Base-by-base conservation (phyloP, 2,113 vertebrate species). In the Notothenia coriiceps region DNA sequence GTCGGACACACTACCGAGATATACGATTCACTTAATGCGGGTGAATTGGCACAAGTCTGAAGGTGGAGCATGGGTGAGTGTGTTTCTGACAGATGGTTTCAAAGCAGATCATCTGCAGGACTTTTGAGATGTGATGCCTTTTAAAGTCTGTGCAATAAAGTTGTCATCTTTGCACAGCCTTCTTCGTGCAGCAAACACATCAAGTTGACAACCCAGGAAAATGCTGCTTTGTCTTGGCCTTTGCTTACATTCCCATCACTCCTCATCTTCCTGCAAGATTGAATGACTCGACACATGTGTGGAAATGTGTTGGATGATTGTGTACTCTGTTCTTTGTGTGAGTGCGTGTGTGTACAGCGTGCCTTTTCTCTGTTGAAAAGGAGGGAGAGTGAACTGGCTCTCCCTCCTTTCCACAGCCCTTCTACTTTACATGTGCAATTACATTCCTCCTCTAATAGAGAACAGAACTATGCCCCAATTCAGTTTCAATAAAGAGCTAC, bases 361-460 rank as follows among this genome's bases (percentile, higher is more conserved):
- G 64, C 70, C 65, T 66, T 74, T 61, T 65, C 79, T 57, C 65
- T 33, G 64, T 79, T 78, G 20, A 75, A 83, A 84, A 68, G 4
- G 33, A 79, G 70, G 35, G 69, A 55, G 75, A 86, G 79, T 74
- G 75, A 85, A 77, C 73, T 89, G 87, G 92, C 90, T 86, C 84
- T 64, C 46, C 73, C n/a, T 89, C 69, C 75, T 83, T 79, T 87
- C 74, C 84, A 83, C 85, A 86, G 76, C 81, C 62, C 81, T 52
- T 92, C 72, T 90, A n/a, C n/a, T n/a, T n/a, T n/a, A 89, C 86
- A 86, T 86, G 82, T 91, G 84, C 84, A 92, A 90, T 91, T 89
- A 89, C 93, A 93, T 93, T 95, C 91, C 86, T 89, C 47, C 55
- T 73, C 80, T 94, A 93, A 93, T 93, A 61, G 88, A 93, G 85